Conservation (phyloP, 2,113 vertebrate species). For the Irena cyanogastra region DNA sequence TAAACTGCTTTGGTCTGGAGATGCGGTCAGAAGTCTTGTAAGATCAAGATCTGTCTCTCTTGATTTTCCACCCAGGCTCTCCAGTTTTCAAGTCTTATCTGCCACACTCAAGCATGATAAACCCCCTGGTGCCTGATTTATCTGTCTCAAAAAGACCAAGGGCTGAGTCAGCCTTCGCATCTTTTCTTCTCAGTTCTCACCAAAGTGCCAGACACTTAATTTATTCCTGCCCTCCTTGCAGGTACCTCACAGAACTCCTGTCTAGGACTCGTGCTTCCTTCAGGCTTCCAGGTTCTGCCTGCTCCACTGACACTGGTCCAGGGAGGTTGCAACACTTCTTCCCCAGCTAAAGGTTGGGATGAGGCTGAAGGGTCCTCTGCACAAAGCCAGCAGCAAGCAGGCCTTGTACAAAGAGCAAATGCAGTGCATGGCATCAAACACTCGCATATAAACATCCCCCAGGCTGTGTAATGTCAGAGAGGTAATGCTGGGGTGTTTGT, state of each 20-base stretch:
- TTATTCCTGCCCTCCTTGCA: neutral
- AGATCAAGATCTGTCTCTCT: neutral
- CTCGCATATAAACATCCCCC: neutral
- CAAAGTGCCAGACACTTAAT: neutral
- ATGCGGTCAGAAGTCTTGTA: neutral
- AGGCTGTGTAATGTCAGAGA: neutral
- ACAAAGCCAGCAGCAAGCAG: neutral
- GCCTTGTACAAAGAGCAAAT: neutral
- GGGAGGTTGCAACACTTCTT: neutral
- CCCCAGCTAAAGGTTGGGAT: neutral
- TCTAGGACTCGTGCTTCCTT: neutral
- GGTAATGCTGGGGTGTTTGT: fast-evolving
- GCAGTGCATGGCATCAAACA: fast-evolving
- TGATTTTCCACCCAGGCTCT: neutral
- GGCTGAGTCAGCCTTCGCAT: neutral
- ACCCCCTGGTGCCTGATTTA: constrained; percentile 2
- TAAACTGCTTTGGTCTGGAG: neutral
- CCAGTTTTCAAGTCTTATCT: constrained; percentile 26
- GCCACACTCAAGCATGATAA: neutral
- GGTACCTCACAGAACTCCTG: neutral
- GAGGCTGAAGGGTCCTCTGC: neutral
- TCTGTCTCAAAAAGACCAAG: constrained; percentile 6
- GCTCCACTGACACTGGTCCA: neutral
- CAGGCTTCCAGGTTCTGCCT: neutral
- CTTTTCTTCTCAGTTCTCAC: neutral